Evolutionary conservation across 1,140 invertebrate genomes (phyloP), one percentile per base, ranked within the genome.

Genomic region (Anastrepha ludens): DNA sequence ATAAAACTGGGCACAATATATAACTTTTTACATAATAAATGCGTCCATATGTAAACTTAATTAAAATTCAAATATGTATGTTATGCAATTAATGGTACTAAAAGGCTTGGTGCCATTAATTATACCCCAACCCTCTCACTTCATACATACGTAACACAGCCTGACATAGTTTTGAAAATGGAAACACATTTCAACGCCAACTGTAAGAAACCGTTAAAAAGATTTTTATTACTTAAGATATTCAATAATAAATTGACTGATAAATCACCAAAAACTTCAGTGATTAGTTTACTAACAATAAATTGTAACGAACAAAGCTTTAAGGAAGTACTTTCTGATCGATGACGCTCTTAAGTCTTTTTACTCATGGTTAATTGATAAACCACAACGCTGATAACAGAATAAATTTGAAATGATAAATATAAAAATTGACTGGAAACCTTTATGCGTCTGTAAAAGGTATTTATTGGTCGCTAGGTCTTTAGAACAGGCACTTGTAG

Each of bases 1-100:
- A 81, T 81, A 81, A 81, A 81, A 81, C 74, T 55, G 74, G 55
- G 47, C 74, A 81, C 74, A 81, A n/a, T 13, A 55, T n/a, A 55
- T 3, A 50, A n/a, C 3, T 29, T 47, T 55, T 81, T 55, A 78
- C 44, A n/a, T 78, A 74, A 41, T 2, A 50, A 50, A 11, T 78
- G 20, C 20, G 29, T 62, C n/a, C 29, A 67, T 39, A 67, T 17
- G 11, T 9, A 67, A 29, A 67, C 64, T 39, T 15, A 44, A 47
- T 81, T 81, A 20, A 81, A 81, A 55, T 20, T 81, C 50, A 50
- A n/a, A 50, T 47, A 55, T 74, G 20, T 81, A 58, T 81, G n/a
- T 29, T 29, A 29, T 29, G 29, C 29, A 29, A 29, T 29, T 29
- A 29, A 29, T 67, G 1, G 3, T 55, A 81, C 15, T 47, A 47